Percentiles rank a stretch among this genome's conserved stretches.
Evolutionary conservation across 1,140 invertebrate genomes (phyloP).

Genomic region (Parasteatoda tepidariorum): DNA sequence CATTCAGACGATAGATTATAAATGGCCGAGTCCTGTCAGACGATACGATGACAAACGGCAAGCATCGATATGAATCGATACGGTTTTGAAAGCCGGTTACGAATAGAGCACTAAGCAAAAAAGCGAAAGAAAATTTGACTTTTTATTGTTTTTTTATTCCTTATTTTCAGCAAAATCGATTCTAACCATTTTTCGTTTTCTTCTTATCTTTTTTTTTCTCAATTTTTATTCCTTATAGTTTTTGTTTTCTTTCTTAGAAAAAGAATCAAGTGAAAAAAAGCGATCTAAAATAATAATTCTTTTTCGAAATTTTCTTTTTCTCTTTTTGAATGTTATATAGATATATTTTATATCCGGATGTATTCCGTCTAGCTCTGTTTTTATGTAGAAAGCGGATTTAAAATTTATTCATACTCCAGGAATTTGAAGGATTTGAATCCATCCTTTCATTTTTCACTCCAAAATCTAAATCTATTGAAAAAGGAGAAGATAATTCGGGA

Average conservation of each 20-base stretch:
- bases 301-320: slow-evolving; percentile 16
- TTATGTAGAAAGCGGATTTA: slow-evolving; percentile 8
- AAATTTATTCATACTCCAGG: slow-evolving; percentile 34
- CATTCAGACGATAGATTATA: slow-evolving; percentile 42
- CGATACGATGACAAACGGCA: slow-evolving; percentile 46
- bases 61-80: slow-evolving; percentile 54
- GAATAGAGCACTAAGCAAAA: not conserved
- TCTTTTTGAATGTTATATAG: slow-evolving; percentile 1
- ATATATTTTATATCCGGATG: not conserved
- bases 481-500: not conserved
- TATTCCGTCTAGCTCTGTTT: slow-evolving; percentile 23
- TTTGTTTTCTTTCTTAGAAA: slow-evolving; percentile 1
- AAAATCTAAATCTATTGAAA: not conserved
- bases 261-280: slow-evolving; percentile 20
- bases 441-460: slow-evolving; percentile 1
- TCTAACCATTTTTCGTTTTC: slow-evolving; percentile 42
- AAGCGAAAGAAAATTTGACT: not conserved
- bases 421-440: not conserved
- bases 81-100: slow-evolving; percentile 49
- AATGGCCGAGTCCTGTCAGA: slow-evolving; percentile 42
- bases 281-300: slow-evolving; percentile 45
- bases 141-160: slow-evolving; percentile 36
- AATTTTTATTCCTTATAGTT: not conserved
- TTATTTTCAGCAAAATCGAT: slow-evolving; percentile 34
- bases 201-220: slow-evolving; percentile 17